Evolutionary conservation across 1,140 invertebrate genomes (phyloP).

Genomic region (Rhyzopertha dominica): DNA sequence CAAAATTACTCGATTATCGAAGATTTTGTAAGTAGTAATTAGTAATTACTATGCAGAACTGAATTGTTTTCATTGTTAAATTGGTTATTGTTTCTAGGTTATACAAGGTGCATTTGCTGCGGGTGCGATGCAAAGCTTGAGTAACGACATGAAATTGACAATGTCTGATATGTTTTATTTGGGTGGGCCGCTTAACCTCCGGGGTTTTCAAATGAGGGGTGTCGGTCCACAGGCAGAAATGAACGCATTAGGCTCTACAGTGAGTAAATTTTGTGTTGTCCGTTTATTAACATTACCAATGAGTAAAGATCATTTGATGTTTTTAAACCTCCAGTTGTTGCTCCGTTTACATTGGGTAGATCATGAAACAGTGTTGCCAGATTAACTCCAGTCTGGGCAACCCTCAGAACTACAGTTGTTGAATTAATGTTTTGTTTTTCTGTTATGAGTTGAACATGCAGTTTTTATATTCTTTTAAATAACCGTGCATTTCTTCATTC

Average conservation of each 20-base stretch:
- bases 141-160: slow-evolving; percentile 56
- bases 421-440: too few species aligned
- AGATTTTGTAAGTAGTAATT: slow-evolving; percentile 57
- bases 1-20: slow-evolving; percentile 63
- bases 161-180: slow-evolving; percentile 81
- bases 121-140: slow-evolving; percentile 64
- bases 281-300: too few species aligned
- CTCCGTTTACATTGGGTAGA: too few species aligned
- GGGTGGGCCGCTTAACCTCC: slow-evolving; percentile 76
- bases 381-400: too few species aligned
- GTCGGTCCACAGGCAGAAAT: slow-evolving; percentile 75
- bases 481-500: too few species aligned
- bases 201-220: slow-evolving; percentile 78
- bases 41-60: slow-evolving; percentile 7
- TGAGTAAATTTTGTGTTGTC: too few species aligned
- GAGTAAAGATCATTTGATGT: too few species aligned
- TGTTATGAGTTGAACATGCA: too few species aligned
- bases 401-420: too few species aligned
- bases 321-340: too few species aligned
- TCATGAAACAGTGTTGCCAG: too few species aligned
- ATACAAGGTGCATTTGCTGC: slow-evolving; percentile 65
- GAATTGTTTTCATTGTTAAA: slow-evolving; percentile 22
- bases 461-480: too few species aligned
- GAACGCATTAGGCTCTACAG: slow-evolving; percentile 55
- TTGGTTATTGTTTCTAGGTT: slow-evolving; percentile 52